Evolutionary conservation across 2,797 vertebrate genomes (phyloP), one percentile per base, ranked within the genome.

Genomic region (Euthynnus affinis): DNA sequence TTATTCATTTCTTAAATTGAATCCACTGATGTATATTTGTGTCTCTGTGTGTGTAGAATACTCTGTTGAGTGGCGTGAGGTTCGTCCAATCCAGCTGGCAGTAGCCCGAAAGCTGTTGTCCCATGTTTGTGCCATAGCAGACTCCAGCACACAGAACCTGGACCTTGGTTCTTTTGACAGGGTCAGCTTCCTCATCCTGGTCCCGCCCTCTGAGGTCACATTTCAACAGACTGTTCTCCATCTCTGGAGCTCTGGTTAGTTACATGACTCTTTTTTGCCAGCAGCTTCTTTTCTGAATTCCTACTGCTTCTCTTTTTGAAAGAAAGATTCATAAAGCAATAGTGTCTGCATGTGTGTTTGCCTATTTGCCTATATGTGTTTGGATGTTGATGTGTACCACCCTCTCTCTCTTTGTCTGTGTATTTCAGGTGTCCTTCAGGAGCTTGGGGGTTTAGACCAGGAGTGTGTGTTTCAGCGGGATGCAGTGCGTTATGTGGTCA

Each of bases 81-180:
- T 98, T 25, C 96, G 96, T 57, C 97, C 98, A 10, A 96, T 98
- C 89, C 98, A 99, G 94, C 91, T 99, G 74, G 98, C 98, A 0
- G 97, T 99, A 87, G 98, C 98, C 23, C 96, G 99, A 89, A 99
- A 99, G 91, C 94, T 99, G 65, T 95, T 99, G 59, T 99, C 98
- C 23, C 98, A 99, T 1, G 96, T 99, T 84, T 99, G 98, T 75
- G 98, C 98, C 32, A 98, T 99, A 40, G 98, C 98, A 8, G 98
- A 99, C 87, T 99, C 98, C 91, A 99, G 98, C 91, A 98, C 98
- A 58, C 98, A 99, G 84, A 99, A 99, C 87, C 95, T 99, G 88
- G 98, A 99, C 89, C 92, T 99, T 18, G 98, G 98, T 53, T 99
- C 98, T 77, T 99, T 99, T 0, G 97, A 99, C 93, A 96, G 97